Conservation (phyloP, 2,888 invertebrate genomes). For the Oligia fasciuncula region DNA sequence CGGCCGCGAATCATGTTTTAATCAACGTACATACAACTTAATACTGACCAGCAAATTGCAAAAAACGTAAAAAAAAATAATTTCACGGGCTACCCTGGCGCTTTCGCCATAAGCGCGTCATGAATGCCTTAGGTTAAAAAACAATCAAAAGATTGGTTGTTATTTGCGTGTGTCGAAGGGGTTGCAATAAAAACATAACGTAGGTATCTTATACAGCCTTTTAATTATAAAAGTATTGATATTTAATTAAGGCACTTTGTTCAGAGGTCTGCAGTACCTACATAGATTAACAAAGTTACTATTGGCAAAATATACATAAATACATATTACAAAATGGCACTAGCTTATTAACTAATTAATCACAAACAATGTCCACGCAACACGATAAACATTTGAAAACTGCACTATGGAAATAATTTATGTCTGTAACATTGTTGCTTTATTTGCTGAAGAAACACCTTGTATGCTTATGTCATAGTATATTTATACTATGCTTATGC, state of each 20-base stretch:
- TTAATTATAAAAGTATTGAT: constrained; percentile 8
- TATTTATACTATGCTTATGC: too few relatives aligned
- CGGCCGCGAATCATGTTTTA: too few relatives aligned
- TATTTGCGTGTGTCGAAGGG: not conserved
- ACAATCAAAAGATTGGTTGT: not conserved
- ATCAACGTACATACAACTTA: too few relatives aligned
- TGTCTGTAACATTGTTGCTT: not conserved
- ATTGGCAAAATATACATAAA: constrained; percentile 11
- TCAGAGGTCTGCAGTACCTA: not conserved
- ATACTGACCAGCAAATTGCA: too few relatives aligned
- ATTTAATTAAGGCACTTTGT: constrained; percentile 33
- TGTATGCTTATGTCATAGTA: too few relatives aligned
- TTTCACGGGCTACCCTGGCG: too few relatives aligned
- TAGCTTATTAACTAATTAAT: not conserved
- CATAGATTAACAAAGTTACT: not conserved
- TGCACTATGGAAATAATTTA: not conserved
- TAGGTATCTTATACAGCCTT: constrained; percentile 14
- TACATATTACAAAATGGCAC: constrained; percentile 21
- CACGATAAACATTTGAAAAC: not conserved
- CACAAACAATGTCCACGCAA: not conserved
- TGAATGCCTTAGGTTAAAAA: too few relatives aligned
- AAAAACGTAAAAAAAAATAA: too few relatives aligned
- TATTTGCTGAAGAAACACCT: not conserved
- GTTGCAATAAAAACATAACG: constrained; percentile 1
- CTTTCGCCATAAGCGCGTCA: too few relatives aligned